phyloP scores from a whole-genome alignment of 2,888 invertebrate genomes.

The Galerucella nymphaeae region DNA sequence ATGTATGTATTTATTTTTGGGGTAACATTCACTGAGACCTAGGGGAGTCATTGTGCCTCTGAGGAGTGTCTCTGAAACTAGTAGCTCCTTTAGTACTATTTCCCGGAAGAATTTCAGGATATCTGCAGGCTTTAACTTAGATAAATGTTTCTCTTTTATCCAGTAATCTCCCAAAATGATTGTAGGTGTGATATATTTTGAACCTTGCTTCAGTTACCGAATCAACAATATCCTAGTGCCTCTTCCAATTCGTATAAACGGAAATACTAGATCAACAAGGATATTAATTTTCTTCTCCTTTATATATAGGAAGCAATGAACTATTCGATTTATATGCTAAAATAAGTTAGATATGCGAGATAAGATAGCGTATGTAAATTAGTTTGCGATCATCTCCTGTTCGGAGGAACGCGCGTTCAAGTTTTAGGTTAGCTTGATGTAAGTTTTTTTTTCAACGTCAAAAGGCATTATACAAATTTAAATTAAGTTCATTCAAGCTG shows the following conservation, averaged over 20 bases:
- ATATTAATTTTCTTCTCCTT: slow-evolving; percentile 41
- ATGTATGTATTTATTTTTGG: too few relatives aligned
- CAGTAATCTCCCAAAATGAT: too few relatives aligned
- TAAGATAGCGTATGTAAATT: slow-evolving; percentile 42
- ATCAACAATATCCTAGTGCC: too few relatives aligned
- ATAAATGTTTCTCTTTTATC: too few relatives aligned
- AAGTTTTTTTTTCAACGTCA: slow-evolving; percentile 14
- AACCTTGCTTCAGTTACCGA: too few relatives aligned
- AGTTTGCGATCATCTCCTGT: slow-evolving; percentile 33
- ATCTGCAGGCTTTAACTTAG: too few relatives aligned
- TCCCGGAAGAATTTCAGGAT: too few relatives aligned
- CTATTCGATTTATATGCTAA: slow-evolving; percentile 47
- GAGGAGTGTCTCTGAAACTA: too few relatives aligned
- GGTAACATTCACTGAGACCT: too few relatives aligned
- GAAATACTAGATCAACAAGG: slow-evolving; percentile 6
- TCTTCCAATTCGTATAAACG: neutral
- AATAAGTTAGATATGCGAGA: slow-evolving; percentile 43
- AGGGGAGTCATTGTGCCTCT: too few relatives aligned
- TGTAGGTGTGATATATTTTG: too few relatives aligned
- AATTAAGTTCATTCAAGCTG: slow-evolving; percentile 30
- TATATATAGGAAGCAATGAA: slow-evolving; percentile 39
- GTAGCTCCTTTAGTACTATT: too few relatives aligned
- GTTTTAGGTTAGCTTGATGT: slow-evolving; percentile 25
- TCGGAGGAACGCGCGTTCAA: slow-evolving; percentile 15
- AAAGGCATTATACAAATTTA: slow-evolving; percentile 30